phyloP scores from a whole-genome alignment of 2,888 invertebrate genomes.

The Xiphydria camelus region DNA sequence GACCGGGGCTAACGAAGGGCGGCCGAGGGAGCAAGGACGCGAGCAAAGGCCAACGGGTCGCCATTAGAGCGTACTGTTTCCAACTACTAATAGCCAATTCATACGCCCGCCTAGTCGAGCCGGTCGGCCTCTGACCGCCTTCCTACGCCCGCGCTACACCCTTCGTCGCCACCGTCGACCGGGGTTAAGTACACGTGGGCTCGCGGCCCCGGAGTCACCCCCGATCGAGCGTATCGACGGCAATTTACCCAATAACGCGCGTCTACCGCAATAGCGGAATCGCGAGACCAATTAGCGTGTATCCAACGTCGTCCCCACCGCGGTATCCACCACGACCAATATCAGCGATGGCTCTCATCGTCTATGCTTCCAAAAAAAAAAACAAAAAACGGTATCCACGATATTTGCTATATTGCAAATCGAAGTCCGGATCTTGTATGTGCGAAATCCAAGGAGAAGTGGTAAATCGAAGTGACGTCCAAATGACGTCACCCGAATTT shows the following conservation, averaged over 20 bases:
- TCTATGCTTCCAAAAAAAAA: no score
- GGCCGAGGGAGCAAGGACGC: slow-evolving; percentile 41
- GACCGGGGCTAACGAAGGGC: slow-evolving; percentile 46
- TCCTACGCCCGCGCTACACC: slow-evolving; percentile 23
- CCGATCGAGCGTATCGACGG: neutral
- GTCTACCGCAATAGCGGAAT: no score
- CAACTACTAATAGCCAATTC: slow-evolving; percentile 62
- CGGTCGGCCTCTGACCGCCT: no score
- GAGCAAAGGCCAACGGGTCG: slow-evolving; percentile 56
- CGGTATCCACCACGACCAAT: no score
- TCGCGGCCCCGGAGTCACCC: neutral
- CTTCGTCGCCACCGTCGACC: neutral
- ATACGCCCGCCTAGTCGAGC: slow-evolving; percentile 46
- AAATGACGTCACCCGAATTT: no score
- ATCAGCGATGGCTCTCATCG: no score
- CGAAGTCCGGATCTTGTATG: no score
- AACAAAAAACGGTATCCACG: no score
- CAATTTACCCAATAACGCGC: slow-evolving; percentile 1
- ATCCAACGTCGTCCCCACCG: neutral
- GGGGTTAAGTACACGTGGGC: neutral
- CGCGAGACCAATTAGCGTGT: no score
- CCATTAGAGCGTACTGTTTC: slow-evolving; percentile 58
- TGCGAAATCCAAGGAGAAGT: no score
- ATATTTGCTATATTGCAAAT: no score
- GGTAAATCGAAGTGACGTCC: no score